Base-by-base conservation (phyloP, 2,888 invertebrate species). In the Lithosia quadra region DNA sequence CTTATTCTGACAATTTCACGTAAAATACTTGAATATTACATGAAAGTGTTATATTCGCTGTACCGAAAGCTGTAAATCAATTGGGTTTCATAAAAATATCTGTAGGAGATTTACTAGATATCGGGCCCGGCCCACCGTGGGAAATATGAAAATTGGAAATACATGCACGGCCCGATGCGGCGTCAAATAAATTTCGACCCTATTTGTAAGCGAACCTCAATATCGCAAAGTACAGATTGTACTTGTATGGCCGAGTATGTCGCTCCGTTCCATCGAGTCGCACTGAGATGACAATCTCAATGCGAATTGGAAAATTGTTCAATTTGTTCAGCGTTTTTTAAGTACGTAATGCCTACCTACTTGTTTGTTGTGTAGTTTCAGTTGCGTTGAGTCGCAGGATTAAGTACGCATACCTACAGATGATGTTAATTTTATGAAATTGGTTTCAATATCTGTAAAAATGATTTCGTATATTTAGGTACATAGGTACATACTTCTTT, bases 91-190 rank as follows among this genome's bases (percentile, higher is more conserved):
- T 92, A 92, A 91, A 90, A 92, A 92, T 91, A 91, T 91, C 88
- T 87, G 82, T 80, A 83, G 81, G 82, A 89, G 91, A 92, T 92
- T 91, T 92, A 91, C 87, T 88, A 87, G 87, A 86, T 87, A 85
- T 84, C 79, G 83, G 71, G 82, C 82, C 80, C 85, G 83, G 86
- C 86, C 86, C 87, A 83, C 82, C 87, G 88, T 86, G 89, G 88
- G 90, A 93, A 93, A 93, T 94, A 93, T 92, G 93, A 92, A 93
- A 93, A 94, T 93, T 93, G 94, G 93, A 91, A 92, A 91, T 84
- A 84, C 83, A 79, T 82, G 85, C 84, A 79, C 86, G 86, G 85
- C 84, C 78, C 86, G 87, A 87, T 88, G 87, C 85, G 84, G 84
- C 84, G 86, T 82, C 87, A 87, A 88, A 92, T 93, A 92, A 91